Evolutionary conservation across 2,797 vertebrate species (phyloP), one percentile per base, ranked within the genome.

Genomic region (Peromyscus nudipes): DNA sequence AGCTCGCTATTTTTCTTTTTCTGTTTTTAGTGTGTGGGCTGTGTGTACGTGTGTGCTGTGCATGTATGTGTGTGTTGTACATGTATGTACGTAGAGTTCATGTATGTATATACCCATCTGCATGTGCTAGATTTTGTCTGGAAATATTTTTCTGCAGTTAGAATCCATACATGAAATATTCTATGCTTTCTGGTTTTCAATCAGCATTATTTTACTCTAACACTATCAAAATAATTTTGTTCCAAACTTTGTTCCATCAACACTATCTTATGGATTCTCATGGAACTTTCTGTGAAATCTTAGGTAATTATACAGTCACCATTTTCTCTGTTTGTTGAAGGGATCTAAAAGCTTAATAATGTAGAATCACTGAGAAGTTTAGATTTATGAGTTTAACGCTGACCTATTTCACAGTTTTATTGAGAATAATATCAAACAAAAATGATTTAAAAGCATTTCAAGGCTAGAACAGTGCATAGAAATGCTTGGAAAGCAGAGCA

Each of bases 371-470:
- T 82, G 34, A 83, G 57, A 94, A 87, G 17, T 67, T 81, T 83
- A 95, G 60, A 75, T 95, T 92, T 43, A 62, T 65, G 89, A 71
- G 40, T 83, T 97, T 94, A 40, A 91, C 89, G 67, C 71, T 95
- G 65, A 96, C 73, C 82, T 97, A 71, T 65, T 86, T 97, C 14
- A 82, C 10, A 92, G 40, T 84, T 94, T 93, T 93, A 76, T 94
- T 97, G 60, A 94, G 88, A 97, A 73, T 88, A 95, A 85, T 77
- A 83, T 67, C 23, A 91, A 94, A 81, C 52, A 89, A 91, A 95
- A 96, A 87, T 90, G 31, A 96, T 91, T 92, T 86, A 71, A 96
- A 96, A 89, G 8, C 79, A 77, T 86, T 95, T 93, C 40, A 76
- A 71, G 89, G 84, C 49, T 62, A 62, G 43, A 89, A 73, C 4